Percentiles rank a stretch among this genome's conserved stretches.
These are phyloP conservation scores for Clupea harengus DNA, from an alignment of 2,113 vertebrate species.

Conservation along the genomic window DNA sequence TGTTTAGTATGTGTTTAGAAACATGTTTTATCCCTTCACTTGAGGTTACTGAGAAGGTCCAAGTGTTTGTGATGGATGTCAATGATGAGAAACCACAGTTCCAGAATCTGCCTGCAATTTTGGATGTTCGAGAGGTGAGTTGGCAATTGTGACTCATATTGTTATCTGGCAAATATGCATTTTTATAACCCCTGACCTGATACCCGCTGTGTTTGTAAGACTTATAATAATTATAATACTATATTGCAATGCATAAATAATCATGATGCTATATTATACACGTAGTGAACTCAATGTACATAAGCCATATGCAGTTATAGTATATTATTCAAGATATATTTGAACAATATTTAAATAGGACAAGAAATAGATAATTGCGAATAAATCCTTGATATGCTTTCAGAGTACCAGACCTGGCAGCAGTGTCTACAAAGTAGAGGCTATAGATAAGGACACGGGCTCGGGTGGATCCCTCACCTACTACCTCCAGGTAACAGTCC, in stretches of 20 bases:
- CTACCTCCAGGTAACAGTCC: slow-evolving; percentile 82
- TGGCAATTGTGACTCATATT: neutral
- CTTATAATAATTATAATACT: no score
- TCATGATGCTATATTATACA: neutral
- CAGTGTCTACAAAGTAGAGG: slow-evolving; percentile 83
- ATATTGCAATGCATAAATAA: neutral
- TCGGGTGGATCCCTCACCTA: slow-evolving; percentile 92
- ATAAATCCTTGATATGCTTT: neutral
- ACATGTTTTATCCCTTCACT: neutral
- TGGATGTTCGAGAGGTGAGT: slow-evolving; percentile 85
- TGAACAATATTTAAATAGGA: neutral
- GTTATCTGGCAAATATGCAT: neutral
- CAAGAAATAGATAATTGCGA: neutral
- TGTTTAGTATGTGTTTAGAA: neutral
- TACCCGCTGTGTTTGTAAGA: no score
- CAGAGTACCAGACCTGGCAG: slow-evolving; percentile 80
- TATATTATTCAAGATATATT: neutral
- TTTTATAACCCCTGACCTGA: no score
- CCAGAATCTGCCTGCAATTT: slow-evolving; percentile 82
- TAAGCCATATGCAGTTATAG: neutral
- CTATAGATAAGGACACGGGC: slow-evolving; percentile 87
- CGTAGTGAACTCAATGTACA: no score
- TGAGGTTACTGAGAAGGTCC: slow-evolving; percentile 91
- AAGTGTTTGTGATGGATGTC: slow-evolving; percentile 88
- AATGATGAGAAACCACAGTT: slow-evolving; percentile 94